These are phyloP conservation scores for Rhynchophorus ferrugineus DNA, from an alignment of 1,140 invertebrate species.

Conservation along the genomic window DNA sequence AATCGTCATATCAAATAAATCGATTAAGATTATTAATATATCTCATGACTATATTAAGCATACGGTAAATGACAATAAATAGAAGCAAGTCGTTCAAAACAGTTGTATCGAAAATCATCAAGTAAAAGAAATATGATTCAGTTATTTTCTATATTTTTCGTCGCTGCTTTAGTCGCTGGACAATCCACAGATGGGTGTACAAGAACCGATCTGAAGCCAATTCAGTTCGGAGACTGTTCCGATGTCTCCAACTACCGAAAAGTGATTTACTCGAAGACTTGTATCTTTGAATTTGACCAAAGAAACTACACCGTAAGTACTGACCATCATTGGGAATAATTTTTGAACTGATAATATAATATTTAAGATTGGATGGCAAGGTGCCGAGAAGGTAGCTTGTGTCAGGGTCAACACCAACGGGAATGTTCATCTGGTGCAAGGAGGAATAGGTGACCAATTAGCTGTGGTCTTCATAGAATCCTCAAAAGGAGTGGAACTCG, in stretches of 20 bases:
- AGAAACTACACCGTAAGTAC: conserved; percentile 3
- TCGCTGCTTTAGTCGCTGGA: no score
- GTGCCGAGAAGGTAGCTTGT: neutral
- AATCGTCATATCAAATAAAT: no score
- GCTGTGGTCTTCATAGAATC: neutral
- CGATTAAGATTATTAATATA: no score
- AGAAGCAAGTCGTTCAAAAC: no score
- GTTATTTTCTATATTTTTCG: no score
- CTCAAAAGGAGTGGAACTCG: neutral
- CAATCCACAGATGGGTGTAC: neutral
- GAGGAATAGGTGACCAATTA: neutral
- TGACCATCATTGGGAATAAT: neutral
- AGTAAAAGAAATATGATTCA: no score
- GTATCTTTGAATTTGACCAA: neutral
- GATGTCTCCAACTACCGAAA: neutral
- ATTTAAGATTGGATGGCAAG: neutral
- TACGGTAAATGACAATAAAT: no score
- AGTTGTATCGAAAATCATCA: no score
- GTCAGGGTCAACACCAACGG: neutral
- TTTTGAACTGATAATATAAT: neutral
- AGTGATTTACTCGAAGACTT: conserved; percentile 2
- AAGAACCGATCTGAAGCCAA: neutral
- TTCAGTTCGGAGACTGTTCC: neutral
- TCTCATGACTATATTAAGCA: no score
- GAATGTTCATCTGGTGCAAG: neutral